These are phyloP conservation scores for Triplophysa dalaica DNA, from an alignment of 2,113 vertebrate genomes.

Conservation along the genomic window DNA sequence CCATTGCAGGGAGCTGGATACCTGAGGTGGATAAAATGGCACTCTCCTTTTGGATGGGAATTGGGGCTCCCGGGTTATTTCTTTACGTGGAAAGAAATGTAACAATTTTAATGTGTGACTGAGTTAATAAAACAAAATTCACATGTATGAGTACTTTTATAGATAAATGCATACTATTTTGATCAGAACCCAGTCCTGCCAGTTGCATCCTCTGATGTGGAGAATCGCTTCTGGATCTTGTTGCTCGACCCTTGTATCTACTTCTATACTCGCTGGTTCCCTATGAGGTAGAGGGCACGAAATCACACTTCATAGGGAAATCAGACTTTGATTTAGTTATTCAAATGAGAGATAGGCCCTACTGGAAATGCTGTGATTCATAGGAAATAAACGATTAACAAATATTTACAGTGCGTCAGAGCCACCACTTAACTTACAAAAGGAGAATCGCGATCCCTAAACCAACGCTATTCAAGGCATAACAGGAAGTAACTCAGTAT, in stretches of 20 bases:
- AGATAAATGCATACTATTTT: constrained; percentile 73
- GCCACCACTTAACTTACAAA: background rate
- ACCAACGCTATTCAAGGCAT: background rate
- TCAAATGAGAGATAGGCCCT: background rate
- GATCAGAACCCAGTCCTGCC: constrained; percentile 83
- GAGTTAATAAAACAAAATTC: background rate
- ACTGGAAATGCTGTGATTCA: background rate
- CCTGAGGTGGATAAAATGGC: constrained; percentile 72
- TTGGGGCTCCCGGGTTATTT: constrained; percentile 80
- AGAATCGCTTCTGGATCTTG: constrained; percentile 60
- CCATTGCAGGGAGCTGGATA: constrained; percentile 78
- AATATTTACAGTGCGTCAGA: background rate
- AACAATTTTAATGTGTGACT: background rate
- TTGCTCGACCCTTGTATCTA: constrained; percentile 74
- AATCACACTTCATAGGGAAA: background rate
- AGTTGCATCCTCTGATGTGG: constrained; percentile 62
- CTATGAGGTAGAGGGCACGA: constrained; percentile 57
- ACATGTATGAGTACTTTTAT: background rate
- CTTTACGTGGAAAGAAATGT: constrained; percentile 57
- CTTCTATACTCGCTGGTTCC: constrained; percentile 81
- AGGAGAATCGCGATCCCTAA: background rate
- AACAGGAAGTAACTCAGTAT: constrained; percentile 20
- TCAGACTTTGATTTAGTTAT: background rate
- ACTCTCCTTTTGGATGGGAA: constrained; percentile 84
- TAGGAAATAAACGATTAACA: background rate